Base-by-base conservation (phyloP, 2,888 invertebrate species). In the Pyrrhia umbra region DNA sequence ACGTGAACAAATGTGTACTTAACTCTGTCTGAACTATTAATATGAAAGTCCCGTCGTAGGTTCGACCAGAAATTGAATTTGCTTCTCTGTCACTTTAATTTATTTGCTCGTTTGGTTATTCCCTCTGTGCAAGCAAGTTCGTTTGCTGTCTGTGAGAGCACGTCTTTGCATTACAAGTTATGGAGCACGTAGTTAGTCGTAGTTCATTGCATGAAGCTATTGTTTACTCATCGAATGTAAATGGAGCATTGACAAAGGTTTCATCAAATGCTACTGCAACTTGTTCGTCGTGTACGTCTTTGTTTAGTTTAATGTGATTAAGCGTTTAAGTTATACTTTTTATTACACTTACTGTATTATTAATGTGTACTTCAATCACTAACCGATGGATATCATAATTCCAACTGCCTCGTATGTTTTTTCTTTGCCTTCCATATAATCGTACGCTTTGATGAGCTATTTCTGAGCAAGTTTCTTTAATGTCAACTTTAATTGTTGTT, bases 41-140 rank as follows among this genome's bases (percentile, higher is more conserved):
- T 50, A 50, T 59, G 10, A 42, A 68, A 68, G 25, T 59, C 50
- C 62, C 70, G 56, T 49, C 39, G 57, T 80, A 78, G 64, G 78
- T 68, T 58, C 71, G 68, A 61, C 46, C 52, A 45, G 43, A 57
- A 59, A 52, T 42, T 55, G 6, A 51, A 54, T 54, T 56, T 54
- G 64, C 66, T 75, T 65, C 49, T 61, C 46, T 75, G n/a, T 75
- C 30, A 42, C 37, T 79, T 64, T 60, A 37, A 54, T 68, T 68
- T 54, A 25, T 74, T 71, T 71, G 68, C 74, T 49, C 68, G 62
- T 64, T 40, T 61, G 47, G n/a, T n/a, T n/a, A n/a, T 59, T 16
- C 56, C 62, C 51, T 64, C 40, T 75, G 68, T 80, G 73, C 64
- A 47, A 65, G 76, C 50, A 39, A 68, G 63, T 77, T 78, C 72